Evolutionary conservation across 2,113 vertebrate genomes (phyloP).

Genomic region (Theristicus caerulescens): DNA sequence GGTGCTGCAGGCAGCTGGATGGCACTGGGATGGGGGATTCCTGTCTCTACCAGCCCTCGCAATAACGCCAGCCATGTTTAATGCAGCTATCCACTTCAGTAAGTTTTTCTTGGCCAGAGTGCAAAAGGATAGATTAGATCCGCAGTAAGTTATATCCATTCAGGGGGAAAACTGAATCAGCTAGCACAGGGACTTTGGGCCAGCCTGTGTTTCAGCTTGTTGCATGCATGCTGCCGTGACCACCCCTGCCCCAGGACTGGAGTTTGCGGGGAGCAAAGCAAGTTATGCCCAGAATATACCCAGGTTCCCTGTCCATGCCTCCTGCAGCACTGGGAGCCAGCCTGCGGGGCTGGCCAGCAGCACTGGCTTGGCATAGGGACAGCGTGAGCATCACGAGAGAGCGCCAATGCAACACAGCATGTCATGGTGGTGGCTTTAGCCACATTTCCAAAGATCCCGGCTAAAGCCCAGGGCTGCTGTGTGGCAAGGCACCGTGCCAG

Average conservation of each 20-base stretch:
- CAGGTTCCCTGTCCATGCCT: neutral
- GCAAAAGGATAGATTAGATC: neutral
- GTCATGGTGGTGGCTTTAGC: neutral
- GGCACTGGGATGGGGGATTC: neutral
- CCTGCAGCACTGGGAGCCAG: neutral
- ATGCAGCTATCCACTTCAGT: neutral
- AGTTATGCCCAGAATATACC: neutral
- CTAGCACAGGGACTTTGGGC: neutral
- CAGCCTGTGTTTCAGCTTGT: neutral
- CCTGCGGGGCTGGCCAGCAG: neutral
- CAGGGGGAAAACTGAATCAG: neutral
- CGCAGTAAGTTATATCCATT: neutral
- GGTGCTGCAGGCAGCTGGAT: neutral
- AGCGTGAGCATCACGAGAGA: neutral
- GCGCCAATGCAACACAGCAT: accelerated
- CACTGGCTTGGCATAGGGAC: neutral
- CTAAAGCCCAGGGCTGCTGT: neutral
- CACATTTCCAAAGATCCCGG: neutral
- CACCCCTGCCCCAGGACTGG: neutral
- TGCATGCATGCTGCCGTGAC: neutral
- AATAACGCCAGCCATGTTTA: neutral
- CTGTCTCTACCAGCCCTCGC: neutral
- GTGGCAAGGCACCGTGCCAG: neutral
- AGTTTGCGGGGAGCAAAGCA: neutral
- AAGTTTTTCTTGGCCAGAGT: neutral